Evolutionary conservation across 2,888 invertebrate species (phyloP).

Genomic region (Gryllus longicercus): DNA sequence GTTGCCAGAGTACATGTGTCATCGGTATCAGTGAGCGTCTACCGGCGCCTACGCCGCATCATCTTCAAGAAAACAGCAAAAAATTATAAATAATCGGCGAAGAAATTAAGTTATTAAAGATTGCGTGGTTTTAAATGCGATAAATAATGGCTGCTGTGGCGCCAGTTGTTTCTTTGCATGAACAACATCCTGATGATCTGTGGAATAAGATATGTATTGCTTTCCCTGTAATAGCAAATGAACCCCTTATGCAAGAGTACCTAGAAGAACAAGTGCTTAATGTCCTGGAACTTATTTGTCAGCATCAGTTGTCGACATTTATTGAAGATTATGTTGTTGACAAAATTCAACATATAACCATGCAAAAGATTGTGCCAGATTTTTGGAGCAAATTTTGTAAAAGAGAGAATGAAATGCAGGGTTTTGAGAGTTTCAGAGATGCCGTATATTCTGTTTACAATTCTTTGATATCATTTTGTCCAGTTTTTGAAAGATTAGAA

Average conservation of each 20-base stretch:
- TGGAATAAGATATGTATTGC: slow-evolving; percentile 32
- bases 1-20: too few species aligned
- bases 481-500: slow-evolving; percentile 56
- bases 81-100: too few species aligned
- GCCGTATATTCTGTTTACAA: slow-evolving; percentile 64
- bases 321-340: slow-evolving; percentile 48
- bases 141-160: too few species aligned
- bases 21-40: too few species aligned
- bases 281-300: slow-evolving; percentile 25
- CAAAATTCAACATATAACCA: slow-evolving; percentile 58
- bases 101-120: too few species aligned
- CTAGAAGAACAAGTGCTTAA: neutral
- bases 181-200: neutral
- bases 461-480: slow-evolving; percentile 54
- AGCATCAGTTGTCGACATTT: slow-evolving; percentile 21
- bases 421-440: slow-evolving; percentile 62
- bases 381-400: slow-evolving; percentile 63
- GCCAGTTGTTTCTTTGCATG: too few species aligned
- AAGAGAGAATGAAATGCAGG: slow-evolving; percentile 46
- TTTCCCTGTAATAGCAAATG: slow-evolving; percentile 30
- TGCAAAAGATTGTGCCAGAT: slow-evolving; percentile 58
- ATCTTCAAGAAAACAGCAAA: too few species aligned
- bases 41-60: too few species aligned
- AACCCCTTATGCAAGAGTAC: slow-evolving; percentile 25
- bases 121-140: too few species aligned